Percentiles rank a stretch among this genome's conserved stretches.
These are phyloP conservation scores for Apostichopus californicus DNA, from an alignment of 35 echinoderm and acorn worm species.

Conservation along the genomic window DNA sequence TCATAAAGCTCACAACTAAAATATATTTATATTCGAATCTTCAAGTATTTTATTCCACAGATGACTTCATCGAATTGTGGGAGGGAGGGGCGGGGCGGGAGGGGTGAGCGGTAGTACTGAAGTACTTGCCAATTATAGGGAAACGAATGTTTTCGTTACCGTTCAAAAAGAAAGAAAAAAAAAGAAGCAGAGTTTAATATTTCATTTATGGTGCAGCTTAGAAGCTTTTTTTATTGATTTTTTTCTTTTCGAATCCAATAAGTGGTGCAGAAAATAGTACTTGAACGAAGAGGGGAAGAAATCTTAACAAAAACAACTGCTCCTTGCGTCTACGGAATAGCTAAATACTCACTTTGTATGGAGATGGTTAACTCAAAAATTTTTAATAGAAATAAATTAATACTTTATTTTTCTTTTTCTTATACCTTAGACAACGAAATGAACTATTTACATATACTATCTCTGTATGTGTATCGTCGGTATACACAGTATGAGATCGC, in stretches of 20 bases:
- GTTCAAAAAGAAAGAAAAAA: neutral
- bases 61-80: too few relatives aligned
- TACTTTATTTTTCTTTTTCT: neutral
- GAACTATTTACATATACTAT: neutral
- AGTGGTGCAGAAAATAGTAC: slow-evolving; percentile 46
- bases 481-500: neutral
- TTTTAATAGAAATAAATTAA: slow-evolving; percentile 33
- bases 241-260: slow-evolving; percentile 14
- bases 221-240: slow-evolving; percentile 14
- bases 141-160: too few relatives aligned
- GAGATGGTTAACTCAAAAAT: neutral
- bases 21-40: too few relatives aligned
- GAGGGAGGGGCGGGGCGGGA: too few relatives aligned
- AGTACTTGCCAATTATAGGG: too few relatives aligned
- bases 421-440: neutral
- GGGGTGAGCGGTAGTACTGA: too few relatives aligned
- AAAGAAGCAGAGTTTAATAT: neutral
- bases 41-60: too few relatives aligned
- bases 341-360: neutral
- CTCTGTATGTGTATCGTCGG: neutral
- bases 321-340: slow-evolving; percentile 25
- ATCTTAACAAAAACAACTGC: slow-evolving; percentile 11
- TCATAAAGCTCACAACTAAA: too few relatives aligned
- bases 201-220: slow-evolving; percentile 29
- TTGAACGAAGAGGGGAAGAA: slow-evolving; percentile 30